These are phyloP conservation scores for Nymphalis polychloros DNA, from an alignment of 2,888 invertebrate genomes.

Conservation along the genomic window DNA sequence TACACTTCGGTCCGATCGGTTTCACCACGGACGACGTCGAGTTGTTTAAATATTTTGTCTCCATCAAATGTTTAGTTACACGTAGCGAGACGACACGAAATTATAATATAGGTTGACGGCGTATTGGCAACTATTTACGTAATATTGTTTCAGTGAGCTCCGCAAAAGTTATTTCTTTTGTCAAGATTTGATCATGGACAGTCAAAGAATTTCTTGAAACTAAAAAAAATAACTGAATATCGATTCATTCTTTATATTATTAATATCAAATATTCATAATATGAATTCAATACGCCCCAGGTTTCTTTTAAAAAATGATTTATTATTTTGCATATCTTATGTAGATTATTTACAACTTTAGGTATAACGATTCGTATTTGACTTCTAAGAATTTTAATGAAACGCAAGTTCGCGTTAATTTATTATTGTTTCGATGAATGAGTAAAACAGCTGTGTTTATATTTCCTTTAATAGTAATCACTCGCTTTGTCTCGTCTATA, in stretches of 20 bases:
- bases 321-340: background rate
- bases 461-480: conserved; percentile 47
- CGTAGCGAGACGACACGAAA: background rate
- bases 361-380: background rate
- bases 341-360: conserved; percentile 1
- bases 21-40: background rate
- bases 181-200: background rate
- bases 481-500: conserved; percentile 22
- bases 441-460: conserved; percentile 51
- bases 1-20: background rate
- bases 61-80: background rate
- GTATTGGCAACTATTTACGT: conserved; percentile 1
- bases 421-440: conserved; percentile 12
- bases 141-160: background rate
- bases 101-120: background rate
- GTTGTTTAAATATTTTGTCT: background rate
- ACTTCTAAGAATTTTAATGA: conserved; percentile 1
- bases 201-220: background rate
- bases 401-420: conserved; percentile 9
- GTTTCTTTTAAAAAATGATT: background rate
- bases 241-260: no score
- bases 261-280: no score
- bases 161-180: background rate
- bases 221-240: background rate
- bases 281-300: no score